These are phyloP conservation scores for Pseudomyrmex flavicornis DNA, from an alignment of 1,140 invertebrate species.

Conservation along the genomic window DNA sequence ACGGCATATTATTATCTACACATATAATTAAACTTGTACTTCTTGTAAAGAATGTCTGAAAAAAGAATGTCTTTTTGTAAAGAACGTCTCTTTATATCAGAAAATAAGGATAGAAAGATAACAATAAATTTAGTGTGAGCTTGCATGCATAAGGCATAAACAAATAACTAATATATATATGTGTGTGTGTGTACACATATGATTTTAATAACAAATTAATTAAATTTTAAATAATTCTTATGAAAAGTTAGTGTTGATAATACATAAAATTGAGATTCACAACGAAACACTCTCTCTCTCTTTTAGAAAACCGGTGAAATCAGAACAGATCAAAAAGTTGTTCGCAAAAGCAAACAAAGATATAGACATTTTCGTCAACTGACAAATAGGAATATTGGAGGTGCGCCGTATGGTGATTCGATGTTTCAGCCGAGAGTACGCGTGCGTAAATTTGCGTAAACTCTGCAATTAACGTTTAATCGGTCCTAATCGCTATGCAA, in stretches of 20 bases:
- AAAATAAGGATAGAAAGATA: no score
- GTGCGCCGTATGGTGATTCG: constrained; percentile 31
- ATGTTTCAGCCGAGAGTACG: constrained; percentile 28
- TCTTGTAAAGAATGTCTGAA: no score
- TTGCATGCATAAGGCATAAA: no score
- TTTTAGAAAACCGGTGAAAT: background rate
- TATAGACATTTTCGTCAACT: constrained; percentile 9
- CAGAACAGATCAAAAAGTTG: background rate
- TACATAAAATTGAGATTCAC: background rate
- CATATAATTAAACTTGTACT: no score
- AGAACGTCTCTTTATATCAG: no score
- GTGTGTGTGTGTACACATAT: background rate
- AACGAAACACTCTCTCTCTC: no score
- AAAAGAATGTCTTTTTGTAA: no score
- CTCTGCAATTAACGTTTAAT: constrained; percentile 53
- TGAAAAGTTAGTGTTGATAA: background rate
- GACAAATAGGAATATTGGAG: constrained; percentile 44
- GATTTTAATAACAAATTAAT: background rate
- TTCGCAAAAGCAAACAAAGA: constrained; percentile 14
- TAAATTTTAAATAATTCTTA: background rate
- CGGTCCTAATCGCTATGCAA: constrained; percentile 30
- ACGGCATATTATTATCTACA: no score
- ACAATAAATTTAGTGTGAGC: no score
- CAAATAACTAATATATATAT: background rate
- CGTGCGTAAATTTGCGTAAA: constrained; percentile 25